These are phyloP conservation scores for Streptopelia turtur DNA, from an alignment of 2,797 vertebrate genomes.

Conservation along the genomic window DNA sequence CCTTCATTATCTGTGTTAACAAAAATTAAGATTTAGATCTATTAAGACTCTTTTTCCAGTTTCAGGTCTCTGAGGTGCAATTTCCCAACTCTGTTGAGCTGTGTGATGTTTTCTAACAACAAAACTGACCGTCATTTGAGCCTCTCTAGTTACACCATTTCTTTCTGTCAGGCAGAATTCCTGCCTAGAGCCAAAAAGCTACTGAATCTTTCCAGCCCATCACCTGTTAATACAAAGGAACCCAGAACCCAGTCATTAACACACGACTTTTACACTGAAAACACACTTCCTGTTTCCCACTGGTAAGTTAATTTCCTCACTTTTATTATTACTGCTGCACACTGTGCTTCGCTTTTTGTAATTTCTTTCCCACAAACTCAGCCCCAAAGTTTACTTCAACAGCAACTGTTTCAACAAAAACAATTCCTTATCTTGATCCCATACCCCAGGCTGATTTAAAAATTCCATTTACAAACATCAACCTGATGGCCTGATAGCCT, in stretches of 20 bases:
- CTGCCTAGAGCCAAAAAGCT: slow-evolving; percentile 21
- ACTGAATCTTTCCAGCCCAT: slow-evolving; percentile 24
- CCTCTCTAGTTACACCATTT: background rate
- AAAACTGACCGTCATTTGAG: background rate
- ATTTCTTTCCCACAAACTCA: slow-evolving; percentile 22
- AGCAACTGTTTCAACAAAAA: slow-evolving; percentile 40
- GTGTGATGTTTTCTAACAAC: background rate
- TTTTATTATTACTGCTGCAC: slow-evolving; percentile 33
- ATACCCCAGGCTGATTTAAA: background rate
- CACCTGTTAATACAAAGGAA: slow-evolving; percentile 57
- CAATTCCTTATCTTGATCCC: background rate
- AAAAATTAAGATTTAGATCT: background rate
- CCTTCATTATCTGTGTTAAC: background rate
- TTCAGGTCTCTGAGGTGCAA: background rate
- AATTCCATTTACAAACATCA: slow-evolving; percentile 11
- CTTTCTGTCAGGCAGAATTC: slow-evolving; percentile 4
- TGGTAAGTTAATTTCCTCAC: slow-evolving; percentile 45
- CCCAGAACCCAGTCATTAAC: background rate
- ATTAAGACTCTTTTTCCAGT: background rate
- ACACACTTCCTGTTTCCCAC: slow-evolving; percentile 60
- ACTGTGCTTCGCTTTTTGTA: background rate
- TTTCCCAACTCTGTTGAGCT: background rate
- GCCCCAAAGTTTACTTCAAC: slow-evolving; percentile 25
- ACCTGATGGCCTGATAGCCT: background rate
- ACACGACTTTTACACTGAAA: background rate